Conservation (phyloP, 2,888 invertebrate species). For the Volucella zonaria region DNA sequence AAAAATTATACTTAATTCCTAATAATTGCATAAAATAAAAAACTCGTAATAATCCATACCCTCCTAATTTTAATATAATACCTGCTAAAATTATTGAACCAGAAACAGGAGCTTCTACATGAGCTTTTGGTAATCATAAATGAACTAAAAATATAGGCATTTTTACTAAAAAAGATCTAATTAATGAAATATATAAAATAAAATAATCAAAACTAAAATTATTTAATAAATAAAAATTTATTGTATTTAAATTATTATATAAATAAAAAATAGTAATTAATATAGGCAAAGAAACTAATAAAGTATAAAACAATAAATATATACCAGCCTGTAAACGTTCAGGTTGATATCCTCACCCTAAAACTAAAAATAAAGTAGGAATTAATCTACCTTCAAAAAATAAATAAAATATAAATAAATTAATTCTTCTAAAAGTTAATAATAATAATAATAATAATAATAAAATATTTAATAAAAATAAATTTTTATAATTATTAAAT, state of each 20-base stretch:
- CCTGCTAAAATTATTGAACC: conserved; percentile 90
- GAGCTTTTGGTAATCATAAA: conserved; percentile 89
- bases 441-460: conserved; percentile 84
- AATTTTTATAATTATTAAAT: conserved; percentile 83
- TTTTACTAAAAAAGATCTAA: conserved; percentile 88
- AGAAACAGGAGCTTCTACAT: conserved; percentile 89
- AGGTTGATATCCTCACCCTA: conserved; percentile 87
- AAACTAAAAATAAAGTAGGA: conserved; percentile 87
- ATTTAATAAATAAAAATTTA: conserved; percentile 84
- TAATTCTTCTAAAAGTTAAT: conserved; percentile 84
- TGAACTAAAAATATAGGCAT: conserved; percentile 88
- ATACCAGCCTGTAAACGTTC: conserved; percentile 87
- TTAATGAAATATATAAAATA: conserved; percentile 84
- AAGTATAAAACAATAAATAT: conserved; percentile 89
- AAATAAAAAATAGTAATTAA: conserved; percentile 79
- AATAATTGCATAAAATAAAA: no score
- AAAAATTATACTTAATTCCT: no score
- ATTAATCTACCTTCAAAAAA: conserved; percentile 88
- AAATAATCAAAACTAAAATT: conserved; percentile 81
- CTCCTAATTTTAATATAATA: no score
- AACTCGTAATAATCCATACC: no score
- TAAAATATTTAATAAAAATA: conserved; percentile 84
- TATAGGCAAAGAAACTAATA: conserved; percentile 86
- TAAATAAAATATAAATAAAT: conserved; percentile 87
- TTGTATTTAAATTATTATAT: conserved; percentile 80